Base-by-base conservation (phyloP, 1,140 invertebrate species). In the Drosophila punjabiensis region DNA sequence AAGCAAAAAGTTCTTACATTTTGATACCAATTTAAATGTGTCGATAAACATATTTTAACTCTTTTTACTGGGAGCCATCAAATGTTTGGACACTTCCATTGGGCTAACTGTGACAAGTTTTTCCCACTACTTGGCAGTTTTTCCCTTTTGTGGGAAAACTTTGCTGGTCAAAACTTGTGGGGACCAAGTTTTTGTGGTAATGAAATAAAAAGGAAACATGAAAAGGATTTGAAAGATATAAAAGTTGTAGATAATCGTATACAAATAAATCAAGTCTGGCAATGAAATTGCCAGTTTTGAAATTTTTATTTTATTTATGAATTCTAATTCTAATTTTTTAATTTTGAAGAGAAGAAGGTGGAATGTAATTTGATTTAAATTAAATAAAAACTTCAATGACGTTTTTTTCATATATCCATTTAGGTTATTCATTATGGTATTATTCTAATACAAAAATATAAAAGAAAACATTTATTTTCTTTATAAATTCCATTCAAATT, bases 131-230 rank as follows among this genome's bases (percentile, higher is more conserved):
- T 67, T 45, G 16, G n/a, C 5, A 68, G 35, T 48, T 70, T 33
- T 60, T 3, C 24, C 52, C 37, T 70, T 47, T 48, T 66, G 43
- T 32, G 65, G 2, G 6, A 14, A 20, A 66, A 68, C 33, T 68
- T 39, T 20, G 3, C 6, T 37, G 33, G 43, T n/a, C 24, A 20
- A 16, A 68, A 47, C 33, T 68, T 63, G 18, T 47, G n/a, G 3
- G 10, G 41, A 30, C 9, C 16, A 48, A 48, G 62, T 47, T 68
- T 48, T 11, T 41, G 52, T 59, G 28, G 33, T 41, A 32, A 41
- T 24, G 33, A 24, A 41, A 20, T 30, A 6, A 32, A 3, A 14
- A 4, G 16, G 16, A n/a, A 11, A 9, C 14, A 24, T n/a, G 13
- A 39, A 18, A 24, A n/a, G 6, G 10, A n/a, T n/a, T 39, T 0